Conservation (phyloP, 2,113 vertebrate genomes). For the Peromyscus californicus region DNA sequence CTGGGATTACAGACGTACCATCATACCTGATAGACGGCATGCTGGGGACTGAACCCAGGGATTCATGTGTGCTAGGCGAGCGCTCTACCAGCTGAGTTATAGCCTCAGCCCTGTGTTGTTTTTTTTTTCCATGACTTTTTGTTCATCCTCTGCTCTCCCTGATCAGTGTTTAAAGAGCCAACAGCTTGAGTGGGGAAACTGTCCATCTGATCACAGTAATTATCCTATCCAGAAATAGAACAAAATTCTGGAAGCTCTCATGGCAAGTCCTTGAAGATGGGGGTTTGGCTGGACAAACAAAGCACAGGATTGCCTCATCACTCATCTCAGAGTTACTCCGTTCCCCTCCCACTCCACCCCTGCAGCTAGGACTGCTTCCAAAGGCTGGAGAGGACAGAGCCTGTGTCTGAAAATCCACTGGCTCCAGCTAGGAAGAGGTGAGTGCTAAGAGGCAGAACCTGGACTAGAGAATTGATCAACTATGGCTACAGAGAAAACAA, state of each 20-base stretch:
- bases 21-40: no score
- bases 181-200: not conserved
- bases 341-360: not conserved
- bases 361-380: not conserved
- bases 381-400: not conserved
- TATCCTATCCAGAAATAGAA: constrained; percentile 3
- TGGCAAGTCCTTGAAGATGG: not conserved
- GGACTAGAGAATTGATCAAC: not conserved
- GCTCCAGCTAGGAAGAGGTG: not conserved
- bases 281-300: constrained; percentile 22
- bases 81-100: not conserved
- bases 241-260: constrained; percentile 26
- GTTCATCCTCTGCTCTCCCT: not conserved
- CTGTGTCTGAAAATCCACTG: not conserved
- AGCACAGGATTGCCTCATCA: not conserved
- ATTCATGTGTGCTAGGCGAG: no score
- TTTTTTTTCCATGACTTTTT: not conserved
- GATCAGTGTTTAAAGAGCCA: constrained; percentile 6
- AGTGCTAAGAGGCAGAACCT: not conserved
- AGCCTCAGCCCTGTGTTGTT: not conserved
- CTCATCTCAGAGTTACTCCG: not conserved
- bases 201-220: constrained; percentile 5
- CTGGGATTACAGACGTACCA: no score
- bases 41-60: not conserved
- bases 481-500: constrained; percentile 44